Evolutionary conservation across 2,888 invertebrate genomes (phyloP), one percentile per base, ranked within the genome.

Genomic region (Baccha elongata): DNA sequence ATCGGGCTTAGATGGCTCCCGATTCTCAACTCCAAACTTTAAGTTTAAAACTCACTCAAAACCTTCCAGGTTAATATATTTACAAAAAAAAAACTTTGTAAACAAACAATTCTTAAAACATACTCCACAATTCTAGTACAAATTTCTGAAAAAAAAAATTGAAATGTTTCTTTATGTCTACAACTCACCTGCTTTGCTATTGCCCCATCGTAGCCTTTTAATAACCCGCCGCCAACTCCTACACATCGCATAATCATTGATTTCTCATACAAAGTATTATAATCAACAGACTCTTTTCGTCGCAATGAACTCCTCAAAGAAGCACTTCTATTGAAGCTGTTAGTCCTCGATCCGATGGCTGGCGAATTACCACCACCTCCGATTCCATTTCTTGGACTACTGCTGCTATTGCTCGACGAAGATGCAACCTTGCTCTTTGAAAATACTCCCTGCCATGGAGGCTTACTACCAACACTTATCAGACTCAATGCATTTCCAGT

Each of bases 171-270:
- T 1, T 11, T 10, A 19, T 5, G 2, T 6, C n/a, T 21, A 3
- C 29, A 75, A 60, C 87, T 88, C 86, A 90, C 90, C 90, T 89
- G 88, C 85, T 87, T 88, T 72, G 85, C 88, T 13, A 90, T 81
- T 74, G 87, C 84, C 85, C 89, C 88, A 86, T 91, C 90, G 81
- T 87, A 89, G 79, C 88, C 87, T 86, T 90, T 90, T 52, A 88
- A 88, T 85, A 87, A 86, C 74, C 89, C 88, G 40, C 87, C 87
- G 62, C 85, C 86, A 40, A 73, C 72, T 44, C 88, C 88, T 69
- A 85, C 86, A 48, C 83, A 84, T 26, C 88, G 87, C 72, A 87
- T 67, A 13, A 87, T 86, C 46, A 90, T 84, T 19, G 91, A 88
- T 75, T 87, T 88, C 76, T 90, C 89, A 88, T 89, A 90, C 58